Percentiles rank a stretch among this genome's conserved stretches.
Conservation (phyloP, 2,888 invertebrate species). For the Saturnia japonica region DNA sequence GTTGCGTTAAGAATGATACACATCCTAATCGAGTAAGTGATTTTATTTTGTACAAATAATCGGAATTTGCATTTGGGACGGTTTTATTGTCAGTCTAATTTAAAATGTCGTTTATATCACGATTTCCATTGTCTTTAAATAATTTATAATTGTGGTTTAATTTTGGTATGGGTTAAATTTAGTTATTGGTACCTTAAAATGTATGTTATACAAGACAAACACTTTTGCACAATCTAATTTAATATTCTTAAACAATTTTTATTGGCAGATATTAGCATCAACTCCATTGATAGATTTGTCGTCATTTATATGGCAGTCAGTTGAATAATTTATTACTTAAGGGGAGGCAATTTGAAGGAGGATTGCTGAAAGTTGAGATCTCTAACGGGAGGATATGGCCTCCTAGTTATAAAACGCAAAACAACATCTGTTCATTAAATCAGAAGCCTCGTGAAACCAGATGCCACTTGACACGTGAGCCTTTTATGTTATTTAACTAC, state of each 20-base stretch:
- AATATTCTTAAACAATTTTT: slow-evolving; percentile 5
- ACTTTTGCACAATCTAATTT: no score
- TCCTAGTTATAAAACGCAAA: slow-evolving; percentile 37
- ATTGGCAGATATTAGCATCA: slow-evolving; percentile 41
- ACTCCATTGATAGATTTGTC: slow-evolving; percentile 48
- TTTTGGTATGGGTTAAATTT: no score
- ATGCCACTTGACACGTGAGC: slow-evolving; percentile 46
- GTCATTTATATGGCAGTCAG: slow-evolving; percentile 38
- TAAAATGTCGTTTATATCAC: no score
- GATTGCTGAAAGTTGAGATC: not conserved
- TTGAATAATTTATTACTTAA: slow-evolving; percentile 19
- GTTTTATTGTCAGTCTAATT: no score
- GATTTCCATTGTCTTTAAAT: not conserved
- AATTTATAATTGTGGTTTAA: no score
- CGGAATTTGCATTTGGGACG: no score
- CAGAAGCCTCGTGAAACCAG: slow-evolving; percentile 39
- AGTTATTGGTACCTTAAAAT: no score
- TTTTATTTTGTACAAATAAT: no score
- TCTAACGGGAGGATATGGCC: slow-evolving; percentile 30
- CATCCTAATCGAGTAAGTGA: slow-evolving; percentile 48
- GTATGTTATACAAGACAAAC: no score
- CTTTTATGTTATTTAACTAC: not conserved
- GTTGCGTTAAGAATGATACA: slow-evolving; percentile 44
- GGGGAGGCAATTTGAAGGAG: not conserved
- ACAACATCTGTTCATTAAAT: slow-evolving; percentile 40